Evolutionary conservation across 1,140 invertebrate genomes (phyloP).

Genomic region (Diuraphis noxia): DNA sequence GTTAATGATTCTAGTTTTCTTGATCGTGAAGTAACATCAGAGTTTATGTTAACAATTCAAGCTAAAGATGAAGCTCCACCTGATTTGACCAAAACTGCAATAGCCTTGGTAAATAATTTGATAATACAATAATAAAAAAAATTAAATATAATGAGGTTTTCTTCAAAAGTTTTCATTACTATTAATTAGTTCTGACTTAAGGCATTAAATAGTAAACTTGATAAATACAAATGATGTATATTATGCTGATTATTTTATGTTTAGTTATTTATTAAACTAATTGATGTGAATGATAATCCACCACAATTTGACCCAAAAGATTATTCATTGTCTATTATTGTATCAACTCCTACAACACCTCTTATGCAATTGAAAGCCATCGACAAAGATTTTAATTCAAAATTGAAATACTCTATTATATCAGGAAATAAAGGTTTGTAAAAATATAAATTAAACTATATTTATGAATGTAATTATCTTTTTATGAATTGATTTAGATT

Average conservation of each 20-base stretch:
- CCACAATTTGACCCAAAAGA: slow-evolving; percentile 75
- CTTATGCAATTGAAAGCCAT: slow-evolving; percentile 76
- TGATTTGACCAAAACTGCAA: slow-evolving; percentile 69
- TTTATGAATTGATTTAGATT: slow-evolving; percentile 62
- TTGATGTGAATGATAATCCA: slow-evolving; percentile 82
- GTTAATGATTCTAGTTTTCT: slow-evolving; percentile 73
- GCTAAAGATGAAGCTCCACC: slow-evolving; percentile 78
- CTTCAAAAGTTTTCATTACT: not conserved
- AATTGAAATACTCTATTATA: slow-evolving; percentile 75
- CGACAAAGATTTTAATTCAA: slow-evolving; percentile 78
- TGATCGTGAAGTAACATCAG: slow-evolving; percentile 76
- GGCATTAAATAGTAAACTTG: not conserved
- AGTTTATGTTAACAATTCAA: slow-evolving; percentile 76
- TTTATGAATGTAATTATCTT: slow-evolving; percentile 14
- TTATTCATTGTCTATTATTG: slow-evolving; percentile 78
- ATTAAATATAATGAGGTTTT: not conserved
- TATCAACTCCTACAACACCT: slow-evolving; percentile 78
- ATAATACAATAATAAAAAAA: not conserved
- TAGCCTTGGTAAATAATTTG: slow-evolving; percentile 70
- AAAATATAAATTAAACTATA: slow-evolving; percentile 48
- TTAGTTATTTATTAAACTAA: slow-evolving; percentile 74
- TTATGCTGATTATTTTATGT: slow-evolving; percentile 53
- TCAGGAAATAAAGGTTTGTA: slow-evolving; percentile 71
- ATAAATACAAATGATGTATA: not conserved
- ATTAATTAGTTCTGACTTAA: not conserved